Conservation (phyloP, 2,797 vertebrate genomes). For the Salarias fasciatus region DNA sequence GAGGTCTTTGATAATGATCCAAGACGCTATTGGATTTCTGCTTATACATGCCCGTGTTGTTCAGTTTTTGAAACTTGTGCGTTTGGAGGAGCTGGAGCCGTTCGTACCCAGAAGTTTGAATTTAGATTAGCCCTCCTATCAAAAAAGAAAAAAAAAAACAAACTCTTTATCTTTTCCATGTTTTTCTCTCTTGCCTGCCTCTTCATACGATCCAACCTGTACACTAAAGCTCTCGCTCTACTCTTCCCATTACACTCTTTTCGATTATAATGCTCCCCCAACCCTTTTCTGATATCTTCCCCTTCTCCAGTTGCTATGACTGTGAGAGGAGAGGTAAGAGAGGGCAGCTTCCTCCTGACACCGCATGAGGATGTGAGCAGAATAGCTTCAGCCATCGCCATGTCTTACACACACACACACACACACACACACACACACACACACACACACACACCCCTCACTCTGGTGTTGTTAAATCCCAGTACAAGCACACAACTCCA, state of each 20-base stretch:
- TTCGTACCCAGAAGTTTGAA: conserved; percentile 47
- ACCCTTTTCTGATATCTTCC: conserved; percentile 27
- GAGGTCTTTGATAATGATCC: conserved; percentile 41
- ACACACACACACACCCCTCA: conserved; percentile 22
- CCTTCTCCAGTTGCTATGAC: conserved; percentile 36
- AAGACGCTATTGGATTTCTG: conserved; percentile 25
- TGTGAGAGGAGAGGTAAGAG: conserved; percentile 54
- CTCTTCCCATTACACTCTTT: conserved; percentile 43
- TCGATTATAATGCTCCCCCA: conserved; percentile 32
- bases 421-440: conserved; percentile 23
- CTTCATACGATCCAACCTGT: conserved; percentile 10
- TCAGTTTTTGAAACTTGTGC: conserved; percentile 25
- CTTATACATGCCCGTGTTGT: conserved; percentile 23
- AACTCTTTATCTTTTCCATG: conserved; percentile 23
- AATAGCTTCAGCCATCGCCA: conserved; percentile 65
- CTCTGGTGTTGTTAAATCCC: conserved; percentile 65
- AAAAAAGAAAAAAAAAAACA: conserved; percentile 26
- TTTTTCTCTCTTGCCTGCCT: conserved; percentile 20
- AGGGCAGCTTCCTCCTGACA: conserved; percentile 68
- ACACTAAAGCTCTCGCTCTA: conserved; percentile 10
- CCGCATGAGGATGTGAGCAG: conserved; percentile 81
- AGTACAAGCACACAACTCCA: conserved; percentile 52
- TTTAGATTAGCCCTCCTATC: conserved; percentile 40
- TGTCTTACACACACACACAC: conserved; percentile 1
- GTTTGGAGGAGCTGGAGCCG: background rate